Conservation (phyloP, 2,113 vertebrate species). For the Platycercus adscitus region DNA sequence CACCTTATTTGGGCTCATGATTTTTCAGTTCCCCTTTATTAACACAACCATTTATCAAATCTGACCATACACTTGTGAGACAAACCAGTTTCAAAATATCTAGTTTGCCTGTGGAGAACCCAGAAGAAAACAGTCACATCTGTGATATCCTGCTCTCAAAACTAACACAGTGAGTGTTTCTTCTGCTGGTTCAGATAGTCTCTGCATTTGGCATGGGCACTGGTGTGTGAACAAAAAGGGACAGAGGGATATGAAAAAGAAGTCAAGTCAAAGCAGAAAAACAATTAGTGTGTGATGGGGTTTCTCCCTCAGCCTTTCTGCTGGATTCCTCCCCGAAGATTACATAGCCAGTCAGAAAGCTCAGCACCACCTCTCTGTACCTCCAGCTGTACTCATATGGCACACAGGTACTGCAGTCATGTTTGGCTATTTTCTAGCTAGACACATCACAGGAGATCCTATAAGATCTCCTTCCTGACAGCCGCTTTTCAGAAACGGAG, state of each 20-base stretch:
- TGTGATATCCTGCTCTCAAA: not conserved
- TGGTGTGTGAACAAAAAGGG: not conserved
- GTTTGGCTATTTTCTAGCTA: not conserved
- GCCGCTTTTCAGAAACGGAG: not conserved
- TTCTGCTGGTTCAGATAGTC: not conserved
- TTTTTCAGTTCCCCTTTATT: not conserved
- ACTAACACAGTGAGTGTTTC: not conserved
- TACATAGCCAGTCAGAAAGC: not conserved
- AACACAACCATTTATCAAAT: not conserved
- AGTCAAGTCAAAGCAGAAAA: not conserved
- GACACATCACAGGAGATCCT: not conserved
- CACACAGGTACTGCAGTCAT: not conserved
- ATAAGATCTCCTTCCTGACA: not conserved
- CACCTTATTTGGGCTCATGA: not conserved
- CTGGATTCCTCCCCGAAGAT: not conserved
- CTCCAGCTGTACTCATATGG: not conserved
- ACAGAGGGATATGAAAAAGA: not conserved
- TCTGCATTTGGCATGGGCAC: not conserved
- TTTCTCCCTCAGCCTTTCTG: constrained; percentile 6
- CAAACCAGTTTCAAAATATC: not conserved
- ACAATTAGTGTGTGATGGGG: not conserved
- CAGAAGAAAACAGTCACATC: not conserved
- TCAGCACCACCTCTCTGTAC: not conserved
- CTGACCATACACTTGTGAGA: not conserved
- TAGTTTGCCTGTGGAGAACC: not conserved